Percentiles rank a stretch among this genome's conserved stretches.
Conservation (phyloP, 2,888 invertebrate genomes). For the Aspidapion aeneum region DNA sequence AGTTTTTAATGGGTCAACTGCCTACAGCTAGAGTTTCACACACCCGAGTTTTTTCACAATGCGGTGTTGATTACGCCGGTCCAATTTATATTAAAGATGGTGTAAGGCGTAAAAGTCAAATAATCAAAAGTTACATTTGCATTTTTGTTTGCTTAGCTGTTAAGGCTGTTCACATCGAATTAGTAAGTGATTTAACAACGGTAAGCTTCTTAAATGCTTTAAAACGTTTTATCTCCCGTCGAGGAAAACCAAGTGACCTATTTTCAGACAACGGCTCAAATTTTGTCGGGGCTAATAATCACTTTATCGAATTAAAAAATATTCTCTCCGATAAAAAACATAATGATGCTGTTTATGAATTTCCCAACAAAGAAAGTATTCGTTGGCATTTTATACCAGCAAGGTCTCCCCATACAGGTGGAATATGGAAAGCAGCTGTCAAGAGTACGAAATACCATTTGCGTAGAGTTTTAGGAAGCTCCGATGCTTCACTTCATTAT, state of each 20-base stretch:
- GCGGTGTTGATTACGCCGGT: slow-evolving; percentile 6
- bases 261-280: background rate
- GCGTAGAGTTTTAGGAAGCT: too few species aligned
- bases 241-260: background rate
- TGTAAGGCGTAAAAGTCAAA: background rate
- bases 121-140: background rate
- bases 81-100: background rate
- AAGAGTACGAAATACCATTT: too few species aligned
- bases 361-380: background rate
- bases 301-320: too few species aligned
- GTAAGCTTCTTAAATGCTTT: background rate
- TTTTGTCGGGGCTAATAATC: background rate
- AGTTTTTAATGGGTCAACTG: too few species aligned
- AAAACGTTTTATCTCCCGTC: background rate
- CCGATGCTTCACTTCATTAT: too few species aligned
- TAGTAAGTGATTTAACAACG: background rate
- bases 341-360: background rate
- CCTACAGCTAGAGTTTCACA: slow-evolving; percentile 19
- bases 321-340: too few species aligned
- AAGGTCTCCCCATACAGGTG: background rate
- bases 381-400: background rate
- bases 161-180: background rate
- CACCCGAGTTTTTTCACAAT: slow-evolving; percentile 18
- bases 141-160: background rate
- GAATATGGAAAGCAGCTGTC: too few species aligned